Evolutionary conservation across 1,140 invertebrate genomes (phyloP).

Genomic region (Aphidius gifuensis): DNA sequence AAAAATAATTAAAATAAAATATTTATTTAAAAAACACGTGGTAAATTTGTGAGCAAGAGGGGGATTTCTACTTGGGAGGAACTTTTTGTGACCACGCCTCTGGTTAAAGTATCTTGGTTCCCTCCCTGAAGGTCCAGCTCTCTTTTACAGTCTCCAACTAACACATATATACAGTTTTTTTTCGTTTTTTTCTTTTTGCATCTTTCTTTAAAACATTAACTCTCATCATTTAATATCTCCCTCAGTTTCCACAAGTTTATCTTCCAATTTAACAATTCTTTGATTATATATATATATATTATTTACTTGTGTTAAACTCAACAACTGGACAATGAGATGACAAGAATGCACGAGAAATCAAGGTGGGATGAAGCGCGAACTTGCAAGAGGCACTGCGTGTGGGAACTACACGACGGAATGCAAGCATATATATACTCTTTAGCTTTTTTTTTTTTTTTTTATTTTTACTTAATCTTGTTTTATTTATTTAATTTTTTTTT

Average conservation of each 20-base stretch:
- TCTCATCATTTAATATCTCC: slow-evolving; percentile 17
- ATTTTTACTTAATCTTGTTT: too few species aligned
- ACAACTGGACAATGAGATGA: slow-evolving; percentile 26
- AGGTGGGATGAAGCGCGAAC: slow-evolving; percentile 31
- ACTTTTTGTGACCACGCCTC: slow-evolving; percentile 31
- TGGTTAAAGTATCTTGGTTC: not conserved
- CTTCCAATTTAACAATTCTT: slow-evolving; percentile 28
- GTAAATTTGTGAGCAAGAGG: too few species aligned
- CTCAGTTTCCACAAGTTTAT: not conserved
- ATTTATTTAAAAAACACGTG: too few species aligned
- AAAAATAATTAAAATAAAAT: too few species aligned
- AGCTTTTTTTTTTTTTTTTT: too few species aligned
- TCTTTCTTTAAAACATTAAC: slow-evolving; percentile 6
- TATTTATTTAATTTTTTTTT: too few species aligned
- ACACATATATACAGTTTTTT: not conserved
- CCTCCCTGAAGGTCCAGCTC: not conserved
- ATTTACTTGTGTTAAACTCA: too few species aligned
- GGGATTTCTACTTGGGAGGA: slow-evolving; percentile 23
- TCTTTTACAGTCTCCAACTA: too few species aligned
- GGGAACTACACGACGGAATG: slow-evolving; percentile 44
- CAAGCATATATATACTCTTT: slow-evolving; percentile 38
- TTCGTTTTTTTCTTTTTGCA: slow-evolving; percentile 10
- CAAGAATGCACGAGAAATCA: slow-evolving; percentile 42
- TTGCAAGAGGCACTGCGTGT: slow-evolving; percentile 28
- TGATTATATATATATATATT: slow-evolving; percentile 18